Conservation (phyloP, 2,888 invertebrate genomes). For the Catocala sponsa region DNA sequence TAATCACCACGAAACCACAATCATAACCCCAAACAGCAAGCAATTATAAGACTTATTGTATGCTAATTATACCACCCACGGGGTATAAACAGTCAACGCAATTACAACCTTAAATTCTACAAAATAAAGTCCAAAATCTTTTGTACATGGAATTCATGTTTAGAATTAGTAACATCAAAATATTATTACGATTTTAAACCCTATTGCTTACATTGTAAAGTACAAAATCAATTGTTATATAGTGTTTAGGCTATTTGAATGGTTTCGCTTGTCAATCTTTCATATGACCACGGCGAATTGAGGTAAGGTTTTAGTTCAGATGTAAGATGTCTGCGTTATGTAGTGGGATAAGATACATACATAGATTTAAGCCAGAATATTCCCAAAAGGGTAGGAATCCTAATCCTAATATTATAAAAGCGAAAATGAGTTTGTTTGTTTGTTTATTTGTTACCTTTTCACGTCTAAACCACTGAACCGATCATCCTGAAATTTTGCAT, state of each 20-base stretch:
- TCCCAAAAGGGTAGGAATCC: too few relatives aligned
- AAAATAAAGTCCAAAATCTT: background rate
- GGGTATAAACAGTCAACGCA: background rate
- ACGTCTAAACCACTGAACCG: too few relatives aligned
- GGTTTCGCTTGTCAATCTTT: too few relatives aligned
- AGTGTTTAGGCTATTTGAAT: background rate
- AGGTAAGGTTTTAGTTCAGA: too few relatives aligned
- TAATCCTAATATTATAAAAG: too few relatives aligned
- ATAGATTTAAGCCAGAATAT: too few relatives aligned
- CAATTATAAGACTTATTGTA: conserved; percentile 27
- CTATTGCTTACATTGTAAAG: background rate
- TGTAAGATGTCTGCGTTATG: too few relatives aligned
- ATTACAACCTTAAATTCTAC: background rate
- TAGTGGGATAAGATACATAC: too few relatives aligned
- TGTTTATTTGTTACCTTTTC: too few relatives aligned
- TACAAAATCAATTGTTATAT: conserved; percentile 2
- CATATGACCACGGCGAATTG: too few relatives aligned
- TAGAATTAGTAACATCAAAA: background rate
- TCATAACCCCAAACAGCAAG: conserved; percentile 3
- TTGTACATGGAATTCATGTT: background rate
- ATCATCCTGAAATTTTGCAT: too few relatives aligned
- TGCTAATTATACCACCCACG: conserved; percentile 35
- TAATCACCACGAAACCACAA: background rate
- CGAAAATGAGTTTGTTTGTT: too few relatives aligned
- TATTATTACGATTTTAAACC: conserved; percentile 6